These are phyloP conservation scores for Rambutsinella grinnellia DNA, from an alignment of 2,888 invertebrate genomes.

Conservation along the genomic window DNA sequence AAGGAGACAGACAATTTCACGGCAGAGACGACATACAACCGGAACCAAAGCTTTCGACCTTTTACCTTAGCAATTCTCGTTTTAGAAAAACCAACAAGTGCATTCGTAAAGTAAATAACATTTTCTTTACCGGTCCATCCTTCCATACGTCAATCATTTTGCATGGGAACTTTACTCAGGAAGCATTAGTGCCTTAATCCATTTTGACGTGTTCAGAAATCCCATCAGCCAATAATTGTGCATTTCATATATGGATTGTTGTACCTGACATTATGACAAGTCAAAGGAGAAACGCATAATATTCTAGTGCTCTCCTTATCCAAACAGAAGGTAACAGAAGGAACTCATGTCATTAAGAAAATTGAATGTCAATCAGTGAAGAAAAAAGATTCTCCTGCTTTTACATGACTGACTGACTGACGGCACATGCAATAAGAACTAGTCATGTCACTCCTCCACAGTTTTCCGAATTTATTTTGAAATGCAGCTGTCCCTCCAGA, in stretches of 20 bases:
- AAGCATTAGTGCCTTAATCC: neutral
- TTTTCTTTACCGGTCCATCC: neutral
- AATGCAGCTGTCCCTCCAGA: constrained; percentile 33
- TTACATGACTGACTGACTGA: constrained; percentile 17
- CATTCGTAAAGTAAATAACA: constrained; percentile 23
- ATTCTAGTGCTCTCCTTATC: neutral
- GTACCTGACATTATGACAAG: constrained; percentile 26
- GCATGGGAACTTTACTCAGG: neutral
- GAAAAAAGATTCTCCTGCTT: constrained; percentile 23
- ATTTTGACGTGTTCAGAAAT: neutral
- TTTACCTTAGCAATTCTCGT: neutral
- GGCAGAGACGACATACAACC: too few species aligned
- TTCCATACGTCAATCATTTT: constrained; percentile 25
- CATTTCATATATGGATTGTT: constrained; percentile 1
- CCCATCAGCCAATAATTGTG: neutral
- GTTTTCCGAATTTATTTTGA: constrained; percentile 42
- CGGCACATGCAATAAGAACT: constrained; percentile 38
- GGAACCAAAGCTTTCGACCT: neutral
- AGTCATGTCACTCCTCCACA: constrained; percentile 36
- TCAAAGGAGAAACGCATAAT: constrained; percentile 7
- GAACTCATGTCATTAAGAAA: constrained; percentile 46
- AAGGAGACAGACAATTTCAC: too few species aligned
- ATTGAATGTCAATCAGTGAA: constrained; percentile 53
- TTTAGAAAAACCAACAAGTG: constrained; percentile 31
- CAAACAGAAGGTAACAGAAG: constrained; percentile 36